A percentile compares a stretch with the other conserved stretches of the same genome.
Evolutionary conservation across 2,797 vertebrate species (phyloP).

Genomic region (Betta splendens): DNA sequence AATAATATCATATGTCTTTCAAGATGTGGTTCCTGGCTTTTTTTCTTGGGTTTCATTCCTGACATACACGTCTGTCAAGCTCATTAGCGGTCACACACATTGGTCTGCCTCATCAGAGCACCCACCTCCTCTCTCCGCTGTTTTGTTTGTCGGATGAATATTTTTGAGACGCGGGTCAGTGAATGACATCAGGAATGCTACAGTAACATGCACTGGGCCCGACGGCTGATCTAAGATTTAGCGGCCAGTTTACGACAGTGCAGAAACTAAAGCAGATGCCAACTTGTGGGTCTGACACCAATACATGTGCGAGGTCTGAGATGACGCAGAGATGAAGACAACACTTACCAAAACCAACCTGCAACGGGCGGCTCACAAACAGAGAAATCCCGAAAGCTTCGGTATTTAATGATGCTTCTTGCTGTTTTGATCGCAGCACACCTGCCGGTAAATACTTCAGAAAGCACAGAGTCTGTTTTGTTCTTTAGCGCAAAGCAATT

Average conservation of each 20-base stretch:
- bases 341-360: constrained; percentile 27
- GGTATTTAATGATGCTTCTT: too few species aligned
- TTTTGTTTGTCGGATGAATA: background rate
- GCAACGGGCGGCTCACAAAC: constrained; percentile 12
- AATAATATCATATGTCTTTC: constrained; percentile 13
- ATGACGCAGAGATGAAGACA: too few species aligned
- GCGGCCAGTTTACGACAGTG: too few species aligned
- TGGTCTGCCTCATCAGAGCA: background rate
- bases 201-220: background rate
- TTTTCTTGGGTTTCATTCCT: constrained; percentile 17
- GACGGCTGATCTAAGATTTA: background rate
- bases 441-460: constrained; percentile 57
- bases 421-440: constrained; percentile 31
- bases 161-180: background rate
- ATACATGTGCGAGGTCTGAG: too few species aligned
- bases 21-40: constrained; percentile 7
- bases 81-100: constrained; percentile 13
- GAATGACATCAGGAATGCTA: background rate
- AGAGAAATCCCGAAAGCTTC: too few species aligned
- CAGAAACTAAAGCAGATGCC: background rate
- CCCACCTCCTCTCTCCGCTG: background rate
- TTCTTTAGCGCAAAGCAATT: constrained; percentile 49
- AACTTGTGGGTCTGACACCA: background rate
- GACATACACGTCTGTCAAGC: constrained; percentile 7
- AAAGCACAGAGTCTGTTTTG: constrained; percentile 18